phyloP scores from a whole-genome alignment of 2,113 vertebrate species.

The Paracanthobrama guichenoti region DNA sequence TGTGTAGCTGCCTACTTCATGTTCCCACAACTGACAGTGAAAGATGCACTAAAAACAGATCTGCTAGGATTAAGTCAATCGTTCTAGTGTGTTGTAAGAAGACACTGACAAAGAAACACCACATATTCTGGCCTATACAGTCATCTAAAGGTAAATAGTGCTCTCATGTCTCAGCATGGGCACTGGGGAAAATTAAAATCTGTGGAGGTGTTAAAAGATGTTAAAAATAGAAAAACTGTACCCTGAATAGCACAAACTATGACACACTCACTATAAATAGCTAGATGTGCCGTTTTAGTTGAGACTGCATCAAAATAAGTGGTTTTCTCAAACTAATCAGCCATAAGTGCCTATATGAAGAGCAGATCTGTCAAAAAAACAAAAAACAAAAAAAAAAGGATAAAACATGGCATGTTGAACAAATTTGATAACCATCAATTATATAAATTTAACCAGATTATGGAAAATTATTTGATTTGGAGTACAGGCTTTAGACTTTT shows the following conservation, averaged over 20 bases:
- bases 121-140: conserved; percentile 7
- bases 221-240: conserved; percentile 20
- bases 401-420: not conserved
- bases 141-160: conserved; percentile 4
- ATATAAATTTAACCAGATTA: not conserved
- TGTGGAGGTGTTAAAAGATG: conserved; percentile 18
- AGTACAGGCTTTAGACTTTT: not conserved
- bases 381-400: not conserved
- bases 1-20: conserved; percentile 61
- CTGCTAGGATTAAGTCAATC: conserved; percentile 61
- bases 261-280: conserved; percentile 11
- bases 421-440: not conserved
- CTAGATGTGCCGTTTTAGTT: not conserved
- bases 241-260: conserved; percentile 8
- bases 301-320: conserved; percentile 2
- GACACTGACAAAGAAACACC: conserved; percentile 6
- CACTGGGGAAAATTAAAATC: not conserved
- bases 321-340: conserved; percentile 23
- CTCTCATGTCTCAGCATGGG: conserved; percentile 21
- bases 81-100: conserved; percentile 19
- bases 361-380: not conserved
- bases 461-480: not conserved
- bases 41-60: conserved; percentile 57
- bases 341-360: not conserved
- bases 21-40: conserved; percentile 62